Percentiles rank a stretch among this genome's conserved stretches.
Evolutionary conservation across 53 echinoderm and acorn worm species (phyloP).

Genomic region (Zoroaster sp.): DNA sequence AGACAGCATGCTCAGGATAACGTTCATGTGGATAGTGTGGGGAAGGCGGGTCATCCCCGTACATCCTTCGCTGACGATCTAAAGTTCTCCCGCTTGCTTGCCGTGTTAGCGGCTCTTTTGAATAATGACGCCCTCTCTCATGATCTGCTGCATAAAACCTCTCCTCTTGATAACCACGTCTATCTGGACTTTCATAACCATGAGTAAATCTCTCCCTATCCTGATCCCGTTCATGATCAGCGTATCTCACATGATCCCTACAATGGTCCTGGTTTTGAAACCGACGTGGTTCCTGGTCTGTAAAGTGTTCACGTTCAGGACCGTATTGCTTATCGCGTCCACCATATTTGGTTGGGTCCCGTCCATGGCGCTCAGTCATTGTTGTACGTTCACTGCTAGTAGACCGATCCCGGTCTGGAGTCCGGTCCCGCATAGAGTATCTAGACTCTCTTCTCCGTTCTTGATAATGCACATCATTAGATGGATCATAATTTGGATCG

Average conservation of each 20-base stretch:
- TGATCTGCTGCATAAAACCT: conserved; percentile 34
- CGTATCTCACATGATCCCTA: conserved; percentile 65
- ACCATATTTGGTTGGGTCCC: conserved; percentile 72
- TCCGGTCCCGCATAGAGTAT: conserved; percentile 39
- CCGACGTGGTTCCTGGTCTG: conserved; percentile 52
- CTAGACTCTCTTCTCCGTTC: conserved; percentile 65
- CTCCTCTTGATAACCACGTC: conserved; percentile 57
- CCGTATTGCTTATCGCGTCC: conserved; percentile 65
- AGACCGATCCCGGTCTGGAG: conserved; percentile 43
- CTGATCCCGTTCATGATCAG: conserved; percentile 65
- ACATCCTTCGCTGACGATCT: conserved; percentile 91
- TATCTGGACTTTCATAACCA: conserved; percentile 46
- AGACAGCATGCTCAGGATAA: conserved; percentile 29
- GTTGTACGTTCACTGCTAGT: conserved; percentile 58
- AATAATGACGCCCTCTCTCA: conserved; percentile 64
- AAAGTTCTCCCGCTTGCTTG: conserved; percentile 86
- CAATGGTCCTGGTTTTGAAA: conserved; percentile 70
- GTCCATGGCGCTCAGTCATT: conserved; percentile 60
- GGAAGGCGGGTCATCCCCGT: conserved; percentile 63
- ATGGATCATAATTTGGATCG: conserved; percentile 64
- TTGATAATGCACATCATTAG: conserved; percentile 72
- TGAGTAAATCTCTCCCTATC: conserved; percentile 27
- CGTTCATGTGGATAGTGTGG: conserved; percentile 66
- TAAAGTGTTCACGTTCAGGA: conserved; percentile 67
- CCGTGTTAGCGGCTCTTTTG: conserved; percentile 85